Conservation (phyloP, 2,113 vertebrate genomes). For the Oriolus oriolus region DNA sequence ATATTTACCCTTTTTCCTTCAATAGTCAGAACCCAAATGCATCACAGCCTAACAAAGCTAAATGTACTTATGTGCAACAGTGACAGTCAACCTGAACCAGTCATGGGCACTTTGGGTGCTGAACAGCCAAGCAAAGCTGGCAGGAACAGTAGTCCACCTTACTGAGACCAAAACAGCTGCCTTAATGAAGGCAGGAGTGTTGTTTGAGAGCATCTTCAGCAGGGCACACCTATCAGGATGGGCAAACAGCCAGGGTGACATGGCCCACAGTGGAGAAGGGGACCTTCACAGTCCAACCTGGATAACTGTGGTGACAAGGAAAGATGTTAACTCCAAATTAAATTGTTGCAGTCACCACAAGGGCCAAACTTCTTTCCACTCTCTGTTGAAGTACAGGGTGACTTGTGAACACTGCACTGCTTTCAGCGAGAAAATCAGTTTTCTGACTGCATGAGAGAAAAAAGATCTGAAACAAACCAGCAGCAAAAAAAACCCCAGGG, state of each 20-base stretch:
- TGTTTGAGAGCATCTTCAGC: not conserved
- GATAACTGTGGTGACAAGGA: not conserved
- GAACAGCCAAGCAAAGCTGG: not conserved
- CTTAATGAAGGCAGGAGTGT: not conserved
- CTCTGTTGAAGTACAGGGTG: not conserved
- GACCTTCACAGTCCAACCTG: not conserved
- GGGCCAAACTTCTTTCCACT: not conserved
- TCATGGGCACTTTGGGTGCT: rapidly evolving
- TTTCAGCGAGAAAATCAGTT: not conserved
- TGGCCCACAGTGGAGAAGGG: not conserved
- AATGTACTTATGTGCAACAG: not conserved
- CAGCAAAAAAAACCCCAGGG: not conserved
- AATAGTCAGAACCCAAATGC: not conserved
- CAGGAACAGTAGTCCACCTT: not conserved
- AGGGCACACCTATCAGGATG: not conserved
- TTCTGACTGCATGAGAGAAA: not conserved
- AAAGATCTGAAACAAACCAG: not conserved
- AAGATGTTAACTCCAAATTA: not conserved
- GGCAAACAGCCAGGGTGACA: rapidly evolving
- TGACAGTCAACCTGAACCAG: not conserved
- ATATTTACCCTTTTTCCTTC: not conserved
- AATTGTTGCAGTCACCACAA: not conserved
- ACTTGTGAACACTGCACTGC: not conserved
- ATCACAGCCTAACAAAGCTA: not conserved
- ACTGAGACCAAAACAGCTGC: not conserved